Evolutionary conservation across 2,113 vertebrate species (phyloP), one percentile per base, ranked within the genome.

Genomic region (Gallinago media): DNA sequence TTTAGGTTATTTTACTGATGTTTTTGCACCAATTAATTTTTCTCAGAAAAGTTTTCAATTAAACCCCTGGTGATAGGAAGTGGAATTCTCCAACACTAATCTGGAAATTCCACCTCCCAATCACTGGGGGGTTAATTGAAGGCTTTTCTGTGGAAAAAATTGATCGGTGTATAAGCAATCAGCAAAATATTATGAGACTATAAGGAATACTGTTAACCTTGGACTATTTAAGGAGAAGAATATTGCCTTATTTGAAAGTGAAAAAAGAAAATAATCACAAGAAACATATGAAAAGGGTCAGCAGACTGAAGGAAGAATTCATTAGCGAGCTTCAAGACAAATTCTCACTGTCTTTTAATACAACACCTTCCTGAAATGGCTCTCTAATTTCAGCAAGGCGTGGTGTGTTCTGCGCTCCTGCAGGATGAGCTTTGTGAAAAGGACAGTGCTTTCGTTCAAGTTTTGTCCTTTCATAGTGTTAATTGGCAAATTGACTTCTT

Each of bases 1-100:
- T 96, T 96, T 89, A 58, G 50, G 47, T 84, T 93, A 84, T 80
- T 95, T 90, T 88, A 91, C 88, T 84, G 52, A 91, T 91, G 68
- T 16, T 95, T 95, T 91, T 94, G 17, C 38, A 92, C 88, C 72
- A 93, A 92, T 96, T 95, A 90, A 92, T 96, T 94, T 94, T 95
- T 88, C 71, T 95, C 52, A 67, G 74, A 91, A 95, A 95, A 91
- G 84, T 81, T 95, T 96, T 87, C 95, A 93, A 88, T 97, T 96
- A 92, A 89, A 91, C 91, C 91, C 94, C 92, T 76, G 93, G 75
- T 94, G 92, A 92, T 74, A 84, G 72, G 71, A 92, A 75, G 81
- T 88, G 87, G 88, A 96, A 91, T 92, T 96, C 72, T 95, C 32
- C 56, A 88, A 61, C 46, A 79, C 31, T 82, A 94, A 91, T 87